Evolutionary conservation across 2,113 vertebrate genomes (phyloP).

Genomic region (Oncorhynchus gorbuscha): DNA sequence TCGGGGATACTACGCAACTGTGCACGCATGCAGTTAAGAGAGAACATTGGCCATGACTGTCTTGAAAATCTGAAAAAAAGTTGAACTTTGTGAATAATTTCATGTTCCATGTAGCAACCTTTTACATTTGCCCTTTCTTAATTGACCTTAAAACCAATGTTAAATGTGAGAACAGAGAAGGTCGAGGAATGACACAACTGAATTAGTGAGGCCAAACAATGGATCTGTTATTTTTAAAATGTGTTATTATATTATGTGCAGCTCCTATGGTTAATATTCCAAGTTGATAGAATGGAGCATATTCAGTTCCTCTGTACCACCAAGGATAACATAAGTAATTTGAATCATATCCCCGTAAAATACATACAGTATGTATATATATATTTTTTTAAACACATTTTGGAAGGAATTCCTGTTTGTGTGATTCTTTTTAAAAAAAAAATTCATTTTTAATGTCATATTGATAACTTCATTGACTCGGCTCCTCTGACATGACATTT

Average conservation of each 20-base stretch:
- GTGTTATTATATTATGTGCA: constrained; percentile 28
- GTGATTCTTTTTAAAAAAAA: not conserved
- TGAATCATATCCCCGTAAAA: not conserved
- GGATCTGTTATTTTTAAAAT: constrained; percentile 25
- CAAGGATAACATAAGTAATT: not conserved
- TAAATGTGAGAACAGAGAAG: constrained; percentile 27
- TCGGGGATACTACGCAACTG: no score
- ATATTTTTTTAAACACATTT: not conserved
- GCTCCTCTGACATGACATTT: not conserved
- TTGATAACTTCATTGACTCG: not conserved
- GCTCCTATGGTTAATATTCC: constrained; percentile 27
- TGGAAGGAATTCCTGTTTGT: not conserved
- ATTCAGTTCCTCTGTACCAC: not conserved
- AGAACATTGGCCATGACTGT: not conserved
- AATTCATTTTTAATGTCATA: not conserved
- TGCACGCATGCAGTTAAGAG: not conserved
- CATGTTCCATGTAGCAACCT: constrained; percentile 39
- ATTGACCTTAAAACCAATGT: constrained; percentile 31
- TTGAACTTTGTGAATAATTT: constrained; percentile 31
- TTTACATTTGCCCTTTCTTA: constrained; percentile 43
- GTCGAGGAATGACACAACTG: constrained; percentile 27
- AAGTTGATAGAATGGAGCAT: not conserved
- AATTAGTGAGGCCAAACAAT: constrained; percentile 24
- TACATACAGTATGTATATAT: not conserved
- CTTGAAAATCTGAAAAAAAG: not conserved